Conservation (phyloP, 2,888 invertebrate genomes). For the Trissolcus japonicus region DNA sequence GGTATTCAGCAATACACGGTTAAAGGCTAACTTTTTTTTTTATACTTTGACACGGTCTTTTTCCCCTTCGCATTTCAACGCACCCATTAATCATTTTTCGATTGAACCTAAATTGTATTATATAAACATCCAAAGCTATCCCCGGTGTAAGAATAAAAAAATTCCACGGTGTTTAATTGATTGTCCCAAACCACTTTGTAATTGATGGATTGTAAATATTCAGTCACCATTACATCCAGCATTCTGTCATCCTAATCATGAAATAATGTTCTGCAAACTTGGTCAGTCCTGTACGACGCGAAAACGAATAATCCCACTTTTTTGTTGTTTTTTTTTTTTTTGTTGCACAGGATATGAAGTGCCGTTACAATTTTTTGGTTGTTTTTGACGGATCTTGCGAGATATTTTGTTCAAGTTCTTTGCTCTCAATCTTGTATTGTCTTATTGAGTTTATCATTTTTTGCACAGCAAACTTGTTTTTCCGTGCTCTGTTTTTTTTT, state of each 20-base stretch:
- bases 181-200: neutral
- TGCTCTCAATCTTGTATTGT: too few species aligned
- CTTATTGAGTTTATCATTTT: neutral
- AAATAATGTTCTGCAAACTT: conserved; percentile 62
- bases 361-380: conserved; percentile 60
- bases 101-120: conserved; percentile 33
- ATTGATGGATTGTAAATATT: conserved; percentile 18
- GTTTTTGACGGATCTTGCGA: conserved; percentile 3
- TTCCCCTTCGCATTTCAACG: conserved; percentile 13
- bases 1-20: conserved; percentile 79
- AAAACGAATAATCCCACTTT: neutral
- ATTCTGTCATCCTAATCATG: conserved; percentile 29
- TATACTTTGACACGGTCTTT: conserved; percentile 32
- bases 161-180: conserved; percentile 2
- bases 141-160: conserved; percentile 4
- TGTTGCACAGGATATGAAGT: conserved; percentile 61
- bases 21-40: conserved; percentile 55
- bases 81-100: conserved; percentile 38
- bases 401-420: conserved; percentile 3
- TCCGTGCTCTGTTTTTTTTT: conserved; percentile 10
- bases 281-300: conserved; percentile 67
- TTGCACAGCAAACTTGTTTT: conserved; percentile 12
- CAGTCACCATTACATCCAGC: conserved; percentile 21
- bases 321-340: neutral
- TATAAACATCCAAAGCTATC: conserved; percentile 16